These are phyloP conservation scores for Stenodema calcarata DNA, from an alignment of 2,888 invertebrate species.

Conservation along the genomic window DNA sequence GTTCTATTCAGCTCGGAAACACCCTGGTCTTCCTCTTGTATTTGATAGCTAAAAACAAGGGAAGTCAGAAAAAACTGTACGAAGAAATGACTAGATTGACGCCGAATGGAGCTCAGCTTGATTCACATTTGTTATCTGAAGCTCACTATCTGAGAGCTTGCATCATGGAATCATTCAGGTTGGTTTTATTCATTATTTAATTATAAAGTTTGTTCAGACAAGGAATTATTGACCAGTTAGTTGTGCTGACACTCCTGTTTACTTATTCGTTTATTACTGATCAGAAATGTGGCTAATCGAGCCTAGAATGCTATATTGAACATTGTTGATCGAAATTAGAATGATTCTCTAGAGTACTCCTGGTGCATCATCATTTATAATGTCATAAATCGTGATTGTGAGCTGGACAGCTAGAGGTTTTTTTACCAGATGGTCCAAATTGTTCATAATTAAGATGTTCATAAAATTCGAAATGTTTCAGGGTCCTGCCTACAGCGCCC, in stretches of 20 bases:
- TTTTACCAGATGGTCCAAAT: conserved; percentile 14
- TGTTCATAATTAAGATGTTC: not conserved
- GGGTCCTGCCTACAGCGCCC: conserved; percentile 77
- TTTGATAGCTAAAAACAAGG: conserved; percentile 72
- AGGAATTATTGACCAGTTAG: no score
- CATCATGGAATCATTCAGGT: conserved; percentile 76
- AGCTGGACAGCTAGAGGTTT: no score
- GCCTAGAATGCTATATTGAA: no score
- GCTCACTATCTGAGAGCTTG: conserved; percentile 82
- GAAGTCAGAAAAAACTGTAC: conserved; percentile 71
- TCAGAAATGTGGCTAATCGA: no score
- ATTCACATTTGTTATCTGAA: conserved; percentile 68
- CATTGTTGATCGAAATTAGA: no score
- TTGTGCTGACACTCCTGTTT: no score
- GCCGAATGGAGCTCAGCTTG: conserved; percentile 66
- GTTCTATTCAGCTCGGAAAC: conserved; percentile 79
- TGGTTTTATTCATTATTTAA: no score
- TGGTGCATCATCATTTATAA: no score
- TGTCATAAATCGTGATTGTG: no score
- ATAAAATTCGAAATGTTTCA: no score
- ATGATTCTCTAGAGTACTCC: not conserved
- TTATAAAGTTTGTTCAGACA: no score
- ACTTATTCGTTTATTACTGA: no score
- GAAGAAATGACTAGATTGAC: conserved; percentile 68
- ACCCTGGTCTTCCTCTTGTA: conserved; percentile 80